Conservation (phyloP, 2,888 invertebrate genomes). For the Spatulosminthurus flaviceps region DNA sequence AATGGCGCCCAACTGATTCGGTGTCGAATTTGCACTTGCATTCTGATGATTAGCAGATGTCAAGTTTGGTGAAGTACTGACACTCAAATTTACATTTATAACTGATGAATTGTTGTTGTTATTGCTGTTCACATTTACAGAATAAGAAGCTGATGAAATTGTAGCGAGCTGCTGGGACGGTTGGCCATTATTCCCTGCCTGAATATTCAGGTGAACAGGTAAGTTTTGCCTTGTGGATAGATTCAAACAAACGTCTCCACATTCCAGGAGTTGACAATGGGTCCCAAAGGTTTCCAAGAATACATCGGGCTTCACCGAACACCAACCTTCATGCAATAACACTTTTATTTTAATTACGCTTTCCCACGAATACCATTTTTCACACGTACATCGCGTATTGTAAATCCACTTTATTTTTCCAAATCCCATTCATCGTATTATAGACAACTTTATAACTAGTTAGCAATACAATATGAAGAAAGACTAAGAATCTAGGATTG, state of each 20-base stretch:
- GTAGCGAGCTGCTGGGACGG: slow-evolving; percentile 24
- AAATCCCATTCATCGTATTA: too few species aligned
- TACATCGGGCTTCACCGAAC: slow-evolving; percentile 66
- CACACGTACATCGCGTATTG: too few species aligned
- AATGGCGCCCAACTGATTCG: neutral
- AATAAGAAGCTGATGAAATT: slow-evolving; percentile 23
- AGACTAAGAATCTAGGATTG: too few species aligned
- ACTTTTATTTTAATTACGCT: neutral
- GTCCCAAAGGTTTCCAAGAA: slow-evolving; percentile 67
- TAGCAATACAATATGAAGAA: too few species aligned
- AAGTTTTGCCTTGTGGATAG: slow-evolving; percentile 45
- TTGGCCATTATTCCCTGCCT: slow-evolving; percentile 18
- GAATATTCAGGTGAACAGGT: slow-evolving; percentile 43
- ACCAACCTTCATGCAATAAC: slow-evolving; percentile 66
- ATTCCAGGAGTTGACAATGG: slow-evolving; percentile 66
- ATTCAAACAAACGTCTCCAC: slow-evolving; percentile 66
- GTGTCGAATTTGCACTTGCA: neutral
- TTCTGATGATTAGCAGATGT: neutral
- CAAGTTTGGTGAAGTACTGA: slow-evolving; percentile 6
- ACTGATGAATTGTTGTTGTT: slow-evolving; percentile 26
- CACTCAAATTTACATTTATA: slow-evolving; percentile 30
- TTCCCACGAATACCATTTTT: too few species aligned
- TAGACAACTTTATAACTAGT: too few species aligned
- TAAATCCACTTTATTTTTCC: too few species aligned
- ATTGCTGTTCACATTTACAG: slow-evolving; percentile 25